These are phyloP conservation scores for Drosophila sucinea DNA, from an alignment of 1,140 invertebrate genomes.

Conservation along the genomic window DNA sequence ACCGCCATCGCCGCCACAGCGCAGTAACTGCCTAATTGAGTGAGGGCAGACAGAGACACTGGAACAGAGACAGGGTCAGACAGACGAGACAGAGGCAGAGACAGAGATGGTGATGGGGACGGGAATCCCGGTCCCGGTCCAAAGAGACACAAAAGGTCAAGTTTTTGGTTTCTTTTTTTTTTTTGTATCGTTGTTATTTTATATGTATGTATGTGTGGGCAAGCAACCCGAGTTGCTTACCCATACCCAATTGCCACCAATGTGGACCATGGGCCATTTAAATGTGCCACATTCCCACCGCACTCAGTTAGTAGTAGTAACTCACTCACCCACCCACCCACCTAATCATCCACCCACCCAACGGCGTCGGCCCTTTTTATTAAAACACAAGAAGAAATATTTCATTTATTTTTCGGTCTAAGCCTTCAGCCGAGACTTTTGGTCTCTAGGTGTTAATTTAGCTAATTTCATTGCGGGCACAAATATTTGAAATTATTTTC, in stretches of 20 bases:
- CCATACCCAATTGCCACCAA: neutral
- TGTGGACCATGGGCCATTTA: slow-evolving; percentile 22
- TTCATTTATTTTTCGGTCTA: slow-evolving; percentile 72
- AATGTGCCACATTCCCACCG: slow-evolving; percentile 43
- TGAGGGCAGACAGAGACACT: slow-evolving; percentile 29
- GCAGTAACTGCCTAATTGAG: slow-evolving; percentile 63
- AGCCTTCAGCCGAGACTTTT: slow-evolving; percentile 51
- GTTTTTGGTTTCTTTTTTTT: slow-evolving; percentile 30
- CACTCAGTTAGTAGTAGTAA: slow-evolving; percentile 26
- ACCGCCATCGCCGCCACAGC: slow-evolving; percentile 20
- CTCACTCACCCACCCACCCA: neutral
- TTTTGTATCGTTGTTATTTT: slow-evolving; percentile 1
- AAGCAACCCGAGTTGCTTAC: neutral
- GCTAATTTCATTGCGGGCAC: slow-evolving; percentile 76
- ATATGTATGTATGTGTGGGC: slow-evolving; percentile 33
- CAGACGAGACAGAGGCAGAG: neutral
- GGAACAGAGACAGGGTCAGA: neutral
- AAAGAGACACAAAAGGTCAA: slow-evolving; percentile 63
- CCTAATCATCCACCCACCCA: neutral
- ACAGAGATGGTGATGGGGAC: neutral
- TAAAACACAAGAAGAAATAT: slow-evolving; percentile 79
- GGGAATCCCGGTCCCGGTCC: neutral
- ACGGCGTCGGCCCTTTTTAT: slow-evolving; percentile 52
- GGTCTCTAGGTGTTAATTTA: slow-evolving; percentile 73
- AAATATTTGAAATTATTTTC: slow-evolving; percentile 77